Evolutionary conservation across 2,113 vertebrate genomes (phyloP).

Genomic region (Pollachius pollachius): DNA sequence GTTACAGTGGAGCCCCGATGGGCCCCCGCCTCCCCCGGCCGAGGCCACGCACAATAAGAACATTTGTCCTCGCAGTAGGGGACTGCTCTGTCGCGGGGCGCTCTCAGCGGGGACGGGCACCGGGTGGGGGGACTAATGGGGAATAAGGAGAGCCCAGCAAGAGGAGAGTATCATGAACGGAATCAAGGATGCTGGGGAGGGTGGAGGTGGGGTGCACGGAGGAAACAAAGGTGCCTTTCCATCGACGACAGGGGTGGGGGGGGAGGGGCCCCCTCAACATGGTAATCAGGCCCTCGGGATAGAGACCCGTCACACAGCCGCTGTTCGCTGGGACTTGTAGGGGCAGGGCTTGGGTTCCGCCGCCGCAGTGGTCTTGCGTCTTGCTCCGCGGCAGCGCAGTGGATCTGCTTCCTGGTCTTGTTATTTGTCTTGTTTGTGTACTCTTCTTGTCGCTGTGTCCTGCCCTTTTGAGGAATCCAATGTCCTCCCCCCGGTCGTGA

Average conservation of each 20-base stretch:
- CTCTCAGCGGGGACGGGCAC: slow-evolving; percentile 53
- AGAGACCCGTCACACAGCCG: slow-evolving; percentile 45
- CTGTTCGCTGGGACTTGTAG: slow-evolving; percentile 12
- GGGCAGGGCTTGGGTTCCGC: slow-evolving; percentile 30
- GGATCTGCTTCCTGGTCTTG: neutral
- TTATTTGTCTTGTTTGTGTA: neutral
- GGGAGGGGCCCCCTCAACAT: slow-evolving; percentile 56
- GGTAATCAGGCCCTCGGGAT: slow-evolving; percentile 69
- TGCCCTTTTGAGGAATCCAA: neutral
- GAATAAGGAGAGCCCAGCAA: slow-evolving; percentile 73
- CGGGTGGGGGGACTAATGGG: slow-evolving; percentile 56
- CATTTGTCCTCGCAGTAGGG: slow-evolving; percentile 73
- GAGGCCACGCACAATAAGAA: slow-evolving; percentile 65
- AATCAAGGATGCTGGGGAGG: slow-evolving; percentile 54
- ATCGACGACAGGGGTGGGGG: neutral
- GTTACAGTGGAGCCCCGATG: neutral
- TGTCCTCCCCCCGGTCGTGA: slow-evolving; percentile 11
- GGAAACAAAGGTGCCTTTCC: slow-evolving; percentile 72
- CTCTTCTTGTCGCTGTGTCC: neutral
- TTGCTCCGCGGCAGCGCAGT: neutral
- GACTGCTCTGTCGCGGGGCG: slow-evolving; percentile 65
- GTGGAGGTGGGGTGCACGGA: slow-evolving; percentile 44
- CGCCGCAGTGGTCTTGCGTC: neutral
- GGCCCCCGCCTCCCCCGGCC: slow-evolving; percentile 53
- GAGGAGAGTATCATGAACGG: slow-evolving; percentile 73